Evolutionary conservation across 2,113 vertebrate species (phyloP).

Genomic region (Aplodontia rufa): DNA sequence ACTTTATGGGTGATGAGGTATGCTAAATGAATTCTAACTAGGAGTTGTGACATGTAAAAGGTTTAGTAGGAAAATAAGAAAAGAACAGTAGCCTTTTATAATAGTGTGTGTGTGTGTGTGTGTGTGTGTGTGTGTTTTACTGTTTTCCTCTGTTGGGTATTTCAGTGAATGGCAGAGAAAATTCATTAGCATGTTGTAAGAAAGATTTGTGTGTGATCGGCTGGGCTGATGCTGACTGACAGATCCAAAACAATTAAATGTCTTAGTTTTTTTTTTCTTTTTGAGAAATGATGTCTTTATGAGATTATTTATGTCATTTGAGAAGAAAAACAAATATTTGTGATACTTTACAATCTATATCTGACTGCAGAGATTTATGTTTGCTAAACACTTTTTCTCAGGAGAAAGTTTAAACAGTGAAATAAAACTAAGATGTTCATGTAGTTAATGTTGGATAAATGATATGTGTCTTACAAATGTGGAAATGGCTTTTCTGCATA

Average conservation of each 20-base stretch:
- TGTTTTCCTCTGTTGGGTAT: neutral
- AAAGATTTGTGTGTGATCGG: neutral
- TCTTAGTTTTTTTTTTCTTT: neutral
- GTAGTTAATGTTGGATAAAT: neutral
- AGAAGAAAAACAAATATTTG: neutral
- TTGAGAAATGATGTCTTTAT: neutral
- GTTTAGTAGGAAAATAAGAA: neutral
- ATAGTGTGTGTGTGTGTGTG: neutral
- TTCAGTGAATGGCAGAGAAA: conserved; percentile 24
- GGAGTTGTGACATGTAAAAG: neutral
- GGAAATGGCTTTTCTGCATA: neutral
- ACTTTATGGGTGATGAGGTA: neutral
- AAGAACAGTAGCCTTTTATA: neutral
- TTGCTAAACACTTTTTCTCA: neutral
- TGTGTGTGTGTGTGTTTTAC: neutral
- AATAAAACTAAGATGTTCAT: neutral
- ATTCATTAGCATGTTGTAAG: neutral
- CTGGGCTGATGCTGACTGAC: neutral
- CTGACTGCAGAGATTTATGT: neutral
- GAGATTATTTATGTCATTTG: conserved; percentile 23
- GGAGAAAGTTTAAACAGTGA: neutral
- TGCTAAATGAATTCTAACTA: neutral
- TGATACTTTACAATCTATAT: neutral
- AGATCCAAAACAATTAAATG: neutral
- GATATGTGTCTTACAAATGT: neutral